phyloP scores from a whole-genome alignment of 2,797 vertebrate genomes.

The Balearica regulorum region DNA sequence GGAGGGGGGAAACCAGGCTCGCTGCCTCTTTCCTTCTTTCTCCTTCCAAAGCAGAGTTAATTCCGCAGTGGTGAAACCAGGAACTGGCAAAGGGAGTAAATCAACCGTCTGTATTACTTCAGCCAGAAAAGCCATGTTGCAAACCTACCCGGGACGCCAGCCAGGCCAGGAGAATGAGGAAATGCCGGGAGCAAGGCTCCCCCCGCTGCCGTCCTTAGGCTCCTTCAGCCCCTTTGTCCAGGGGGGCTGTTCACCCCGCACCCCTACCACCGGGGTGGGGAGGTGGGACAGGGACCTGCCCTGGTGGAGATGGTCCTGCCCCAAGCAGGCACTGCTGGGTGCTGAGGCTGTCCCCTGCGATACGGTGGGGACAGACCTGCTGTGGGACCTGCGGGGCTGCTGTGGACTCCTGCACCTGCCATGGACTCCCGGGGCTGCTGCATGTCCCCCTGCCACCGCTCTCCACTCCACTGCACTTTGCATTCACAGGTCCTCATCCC shows the following conservation, averaged over 20 bases:
- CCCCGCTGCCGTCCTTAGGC: fast-evolving
- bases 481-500: not conserved
- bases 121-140: not conserved
- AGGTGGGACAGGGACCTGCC: not conserved
- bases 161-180: not conserved
- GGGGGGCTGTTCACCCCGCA: not conserved
- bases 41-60: not conserved
- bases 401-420: not conserved
- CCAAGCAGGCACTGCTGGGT: fast-evolving
- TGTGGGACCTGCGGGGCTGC: not conserved
- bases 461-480: not conserved
- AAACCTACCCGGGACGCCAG: not conserved
- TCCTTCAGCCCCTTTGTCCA: fast-evolving
- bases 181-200: not conserved
- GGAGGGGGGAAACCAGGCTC: not conserved
- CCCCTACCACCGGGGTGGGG: fast-evolving
- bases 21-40: not conserved
- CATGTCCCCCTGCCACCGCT: fast-evolving
- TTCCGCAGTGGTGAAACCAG: not conserved
- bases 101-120: not conserved
- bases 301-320: not conserved
- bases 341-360: not conserved
- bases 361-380: not conserved
- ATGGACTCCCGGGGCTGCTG: not conserved
- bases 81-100: not conserved